These are phyloP conservation scores for Gopherus evgoodei DNA, from an alignment of 2,113 vertebrate species.

Conservation along the genomic window DNA sequence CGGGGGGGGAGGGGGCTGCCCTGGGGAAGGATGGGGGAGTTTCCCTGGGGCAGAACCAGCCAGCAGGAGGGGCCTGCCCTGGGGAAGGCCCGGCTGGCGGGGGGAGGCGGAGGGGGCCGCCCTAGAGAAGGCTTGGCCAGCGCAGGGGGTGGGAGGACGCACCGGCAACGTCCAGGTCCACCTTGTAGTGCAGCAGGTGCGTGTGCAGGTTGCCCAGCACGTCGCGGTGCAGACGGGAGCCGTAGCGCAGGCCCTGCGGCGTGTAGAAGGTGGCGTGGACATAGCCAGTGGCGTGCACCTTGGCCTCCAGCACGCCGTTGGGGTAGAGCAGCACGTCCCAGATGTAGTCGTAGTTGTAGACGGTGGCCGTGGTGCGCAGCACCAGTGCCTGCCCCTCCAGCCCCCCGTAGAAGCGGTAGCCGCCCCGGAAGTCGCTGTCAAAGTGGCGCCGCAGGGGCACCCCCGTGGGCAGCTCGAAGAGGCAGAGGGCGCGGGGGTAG, in stretches of 20 bases:
- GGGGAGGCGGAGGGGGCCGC: rapidly evolving
- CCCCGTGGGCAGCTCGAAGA: constrained; percentile 90
- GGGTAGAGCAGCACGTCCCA: constrained; percentile 93
- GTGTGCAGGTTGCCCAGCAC: constrained; percentile 93
- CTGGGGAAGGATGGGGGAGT: too few species aligned
- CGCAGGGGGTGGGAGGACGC: not conserved
- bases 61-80: too few species aligned
- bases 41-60: too few species aligned
- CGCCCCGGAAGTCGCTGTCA: constrained; percentile 81
- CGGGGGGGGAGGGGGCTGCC: too few species aligned
- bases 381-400: constrained; percentile 88
- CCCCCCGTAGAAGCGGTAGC: constrained; percentile 89
- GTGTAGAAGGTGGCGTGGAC: constrained; percentile 92
- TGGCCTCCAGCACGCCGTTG: constrained; percentile 91
- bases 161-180: constrained; percentile 94
- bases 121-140: too few species aligned
- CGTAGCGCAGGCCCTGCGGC: constrained; percentile 82
- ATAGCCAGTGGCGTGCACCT: constrained; percentile 91
- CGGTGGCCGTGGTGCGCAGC: constrained; percentile 88
- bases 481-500: constrained; percentile 82
- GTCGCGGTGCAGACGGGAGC: constrained; percentile 86
- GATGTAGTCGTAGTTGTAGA: constrained; percentile 97
- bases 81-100: rapidly evolving
- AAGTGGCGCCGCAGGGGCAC: constrained; percentile 91
- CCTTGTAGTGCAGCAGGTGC: constrained; percentile 91